Base-by-base conservation (phyloP, 2,888 invertebrate species). In the Eristalis pertinax region DNA sequence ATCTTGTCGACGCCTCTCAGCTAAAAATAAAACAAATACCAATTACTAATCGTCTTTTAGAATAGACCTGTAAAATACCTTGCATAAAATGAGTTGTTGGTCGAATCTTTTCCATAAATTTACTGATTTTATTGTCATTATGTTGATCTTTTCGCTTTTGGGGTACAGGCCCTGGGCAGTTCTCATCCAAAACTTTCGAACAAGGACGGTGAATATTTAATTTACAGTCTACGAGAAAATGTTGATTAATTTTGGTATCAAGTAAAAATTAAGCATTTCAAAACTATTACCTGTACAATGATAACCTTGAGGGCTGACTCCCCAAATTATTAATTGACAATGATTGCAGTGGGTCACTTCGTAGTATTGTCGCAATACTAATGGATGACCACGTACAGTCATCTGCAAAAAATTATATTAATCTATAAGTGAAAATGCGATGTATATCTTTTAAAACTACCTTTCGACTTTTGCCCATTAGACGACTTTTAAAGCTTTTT, bases 221-320 rank as follows among this genome's bases (percentile, higher is more conserved):
- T 92, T 96, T 96, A 94, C 98, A 98, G 93, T 97, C 98, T 93
- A 60, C 10, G 13, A 24, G 15, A 15, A 0, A 26, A 60, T 13
- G 26, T 13, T 0, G 26, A 24, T 4, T 24, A 60, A 26, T 15
- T 15, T 13, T 26, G 15, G 1, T 24, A 58, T 13, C 13, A 60
- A 15, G 3, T 60, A 19, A 2, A 13, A 26, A 19, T 19, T 19
- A 10, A 32, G 4, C 10, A 10, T 50, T 50, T 50, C 10, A 11
- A 60, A 26, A 35, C 3, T 90, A 94, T 94, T 94, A 98, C 99
- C 96, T 92, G 96, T 95, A 93, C 99, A 99, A 91, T 98, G 97
- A 94, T 97, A 99, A 79, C 99, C 99, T 94, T 99, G 99, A 89
- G 98, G 98, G 91, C 98, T 98, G 84, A 99, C 96, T 69, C 99